Evolutionary conservation across 1,140 invertebrate species (phyloP).

Genomic region (Brachystomella parvula): DNA sequence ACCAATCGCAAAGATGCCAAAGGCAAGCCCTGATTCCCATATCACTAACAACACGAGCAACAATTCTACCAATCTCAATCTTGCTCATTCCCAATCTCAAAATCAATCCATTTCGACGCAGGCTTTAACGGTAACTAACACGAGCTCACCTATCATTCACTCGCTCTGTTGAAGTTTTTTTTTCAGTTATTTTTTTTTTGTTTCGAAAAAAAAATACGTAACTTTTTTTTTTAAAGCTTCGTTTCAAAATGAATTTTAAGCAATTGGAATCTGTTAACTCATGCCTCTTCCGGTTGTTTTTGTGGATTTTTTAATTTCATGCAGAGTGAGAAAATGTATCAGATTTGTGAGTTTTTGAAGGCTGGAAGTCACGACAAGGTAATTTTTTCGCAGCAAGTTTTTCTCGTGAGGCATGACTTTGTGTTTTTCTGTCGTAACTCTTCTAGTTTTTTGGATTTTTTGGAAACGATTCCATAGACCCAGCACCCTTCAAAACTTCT

Average conservation of each 20-base stretch:
- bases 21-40: slow-evolving; percentile 28
- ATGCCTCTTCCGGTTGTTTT: too few relatives aligned
- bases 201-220: neutral
- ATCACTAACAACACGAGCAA: slow-evolving; percentile 35
- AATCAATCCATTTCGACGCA: slow-evolving; percentile 36
- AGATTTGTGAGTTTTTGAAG: slow-evolving; percentile 32
- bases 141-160: neutral
- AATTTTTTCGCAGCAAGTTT: slow-evolving; percentile 1
- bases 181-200: neutral
- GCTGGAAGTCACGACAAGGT: slow-evolving; percentile 27
- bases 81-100: slow-evolving; percentile 27
- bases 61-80: slow-evolving; percentile 10
- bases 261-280: too few relatives aligned
- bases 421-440: too few relatives aligned
- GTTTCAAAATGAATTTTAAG: too few relatives aligned
- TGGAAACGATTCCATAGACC: too few relatives aligned
- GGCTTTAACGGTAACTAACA: slow-evolving; percentile 32
- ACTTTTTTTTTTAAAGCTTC: neutral
- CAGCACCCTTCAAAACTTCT: too few relatives aligned
- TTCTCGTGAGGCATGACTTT: too few relatives aligned
- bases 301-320: too few relatives aligned
- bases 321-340: slow-evolving; percentile 29
- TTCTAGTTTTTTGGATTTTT: too few relatives aligned
- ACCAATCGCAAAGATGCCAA: slow-evolving; percentile 32
- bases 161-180: neutral